Conservation (phyloP, 2,797 vertebrate species). For the Hyperoplus lanceolatus region DNA sequence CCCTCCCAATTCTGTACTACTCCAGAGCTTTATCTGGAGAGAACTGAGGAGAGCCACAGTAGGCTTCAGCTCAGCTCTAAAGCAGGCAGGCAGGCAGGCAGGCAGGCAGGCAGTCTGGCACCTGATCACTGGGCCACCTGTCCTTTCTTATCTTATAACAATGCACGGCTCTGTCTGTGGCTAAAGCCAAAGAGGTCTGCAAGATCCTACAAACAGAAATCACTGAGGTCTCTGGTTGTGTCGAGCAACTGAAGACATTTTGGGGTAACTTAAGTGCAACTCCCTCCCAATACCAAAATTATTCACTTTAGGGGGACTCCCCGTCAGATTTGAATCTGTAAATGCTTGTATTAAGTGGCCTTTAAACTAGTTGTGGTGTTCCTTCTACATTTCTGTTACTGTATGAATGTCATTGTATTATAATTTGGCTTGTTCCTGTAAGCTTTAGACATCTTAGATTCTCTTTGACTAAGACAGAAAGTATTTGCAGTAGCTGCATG, state of each 20-base stretch:
- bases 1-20: slow-evolving; percentile 1
- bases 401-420: background rate
- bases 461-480: slow-evolving; percentile 14
- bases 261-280: slow-evolving; percentile 1
- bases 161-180: slow-evolving; percentile 70
- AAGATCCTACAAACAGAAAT: slow-evolving; percentile 53
- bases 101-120: slow-evolving; percentile 71
- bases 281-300: background rate
- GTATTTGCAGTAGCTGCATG: slow-evolving; percentile 24
- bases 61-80: slow-evolving; percentile 67
- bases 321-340: background rate
- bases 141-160: slow-evolving; percentile 83
- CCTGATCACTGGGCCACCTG: slow-evolving; percentile 83
- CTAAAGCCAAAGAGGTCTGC: slow-evolving; percentile 53
- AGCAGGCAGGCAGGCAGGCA: slow-evolving; percentile 57
- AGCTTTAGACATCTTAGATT: slow-evolving; percentile 7
- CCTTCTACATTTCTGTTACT: background rate
- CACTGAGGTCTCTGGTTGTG: slow-evolving; percentile 31
- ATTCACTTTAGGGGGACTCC: background rate
- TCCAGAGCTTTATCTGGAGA: slow-evolving; percentile 20
- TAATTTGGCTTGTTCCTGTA: slow-evolving; percentile 7
- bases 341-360: background rate
- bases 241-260: slow-evolving; percentile 10
- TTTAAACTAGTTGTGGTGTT: background rate
- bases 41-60: slow-evolving; percentile 28